These are phyloP conservation scores for Tyto alba DNA, from an alignment of 2,113 vertebrate species.

Conservation along the genomic window DNA sequence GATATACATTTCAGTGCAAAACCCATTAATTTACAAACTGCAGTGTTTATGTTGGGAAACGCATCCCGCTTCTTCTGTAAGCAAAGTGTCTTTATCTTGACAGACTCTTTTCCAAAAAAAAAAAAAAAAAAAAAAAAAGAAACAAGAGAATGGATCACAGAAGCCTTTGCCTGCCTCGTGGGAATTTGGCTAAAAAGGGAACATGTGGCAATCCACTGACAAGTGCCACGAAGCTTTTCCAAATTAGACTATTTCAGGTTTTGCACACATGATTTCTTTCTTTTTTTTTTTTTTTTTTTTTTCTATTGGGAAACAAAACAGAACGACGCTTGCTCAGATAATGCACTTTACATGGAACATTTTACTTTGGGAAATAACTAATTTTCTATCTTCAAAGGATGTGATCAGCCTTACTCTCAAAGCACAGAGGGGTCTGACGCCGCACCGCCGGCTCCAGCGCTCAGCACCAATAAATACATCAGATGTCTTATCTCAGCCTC, in stretches of 20 bases:
- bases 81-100: not conserved
- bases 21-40: not conserved
- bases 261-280: accelerated
- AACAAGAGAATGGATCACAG: not conserved
- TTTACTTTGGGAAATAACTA: not conserved
- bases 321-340: not conserved
- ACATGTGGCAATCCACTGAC: not conserved
- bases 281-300: not conserved
- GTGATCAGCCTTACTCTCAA: not conserved
- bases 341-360: not conserved
- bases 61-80: not conserved
- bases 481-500: not conserved
- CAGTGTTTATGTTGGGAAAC: not conserved
- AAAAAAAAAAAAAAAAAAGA: not conserved
- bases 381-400: not conserved
- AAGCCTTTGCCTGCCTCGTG: not conserved
- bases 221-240: not conserved
- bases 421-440: not conserved
- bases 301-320: not conserved
- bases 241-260: not conserved
- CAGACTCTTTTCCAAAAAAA: accelerated
- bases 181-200: not conserved
- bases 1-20: not conserved
- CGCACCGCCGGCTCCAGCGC: accelerated
- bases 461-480: not conserved